Base-by-base conservation (phyloP, 2,113 vertebrate genomes). In the Tricholaema leucomelas region DNA sequence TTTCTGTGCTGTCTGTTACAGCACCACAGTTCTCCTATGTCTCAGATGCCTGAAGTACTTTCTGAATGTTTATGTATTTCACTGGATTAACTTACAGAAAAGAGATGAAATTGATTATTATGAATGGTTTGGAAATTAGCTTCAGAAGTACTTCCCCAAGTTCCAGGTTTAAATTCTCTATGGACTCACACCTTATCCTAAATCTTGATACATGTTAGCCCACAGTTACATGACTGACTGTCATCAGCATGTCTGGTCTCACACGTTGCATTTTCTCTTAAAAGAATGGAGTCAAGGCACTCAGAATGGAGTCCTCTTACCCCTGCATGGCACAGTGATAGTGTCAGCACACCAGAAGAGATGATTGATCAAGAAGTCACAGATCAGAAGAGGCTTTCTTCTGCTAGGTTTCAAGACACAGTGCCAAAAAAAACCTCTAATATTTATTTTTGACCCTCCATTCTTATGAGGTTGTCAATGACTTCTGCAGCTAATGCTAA, bases 1-100 rank as follows among this genome's bases (percentile, higher is more conserved):
- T 36, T 86, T 86, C 77, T 95, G 44, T 50, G 60, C 50, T 77
- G 63, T 35, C 85, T 91, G 61, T 76, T 84, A 42, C 4, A 52
- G 86, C 24, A 58, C 55, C 58, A 33, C 19, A 73, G 73, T 61
- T 92, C 74, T 84, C 63, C 58, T 24, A 46, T 10, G 27, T 61
- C 66, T 81, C 64, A 48, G 28, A 55, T 12, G 50, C 28, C 36
- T 90, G 16, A 59, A 84, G 23, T 52, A 87, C 54, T 54, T 69
- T 85, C 59, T 59, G 75, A 69, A 73, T 33, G 12, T 6, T 33
- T 9, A 86, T 60, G 69, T 14, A 8, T 42, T 77, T 85, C 24
- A 83, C 3, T 85, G 72, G 48, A 81, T 74, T 74, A 78, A 85
- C 38, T 82, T 40, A 75, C 50, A 38, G 33, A 72, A 25, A 56